Conservation (phyloP, 2,113 vertebrate species). For the Clinocottus analis region DNA sequence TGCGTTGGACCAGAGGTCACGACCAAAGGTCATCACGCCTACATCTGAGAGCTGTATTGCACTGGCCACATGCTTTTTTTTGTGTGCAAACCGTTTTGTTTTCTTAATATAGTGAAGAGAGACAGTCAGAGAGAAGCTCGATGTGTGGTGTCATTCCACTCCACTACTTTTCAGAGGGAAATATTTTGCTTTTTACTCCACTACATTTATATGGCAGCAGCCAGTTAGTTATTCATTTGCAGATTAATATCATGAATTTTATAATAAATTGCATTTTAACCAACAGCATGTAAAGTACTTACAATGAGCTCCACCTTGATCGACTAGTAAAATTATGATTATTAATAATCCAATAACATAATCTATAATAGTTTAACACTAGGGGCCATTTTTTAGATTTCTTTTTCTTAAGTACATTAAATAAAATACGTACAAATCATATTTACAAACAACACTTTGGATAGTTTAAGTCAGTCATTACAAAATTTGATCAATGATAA, state of each 20-base stretch:
- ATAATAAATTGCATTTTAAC: not conserved
- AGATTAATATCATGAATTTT: not conserved
- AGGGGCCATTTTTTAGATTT: not conserved
- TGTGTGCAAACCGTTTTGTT: not conserved
- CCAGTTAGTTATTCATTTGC: not conserved
- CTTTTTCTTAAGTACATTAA: not conserved
- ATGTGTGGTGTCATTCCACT: slow-evolving; percentile 10
- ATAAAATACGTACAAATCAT: not conserved
- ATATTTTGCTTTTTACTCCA: not conserved
- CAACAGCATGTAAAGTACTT: not conserved
- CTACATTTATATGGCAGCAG: not conserved
- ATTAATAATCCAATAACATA: not conserved
- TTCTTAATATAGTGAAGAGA: not conserved
- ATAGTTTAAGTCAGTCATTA: not conserved
- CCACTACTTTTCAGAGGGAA: not conserved
- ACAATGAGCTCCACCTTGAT: not conserved
- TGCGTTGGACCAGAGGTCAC: not conserved
- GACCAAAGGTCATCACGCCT: not conserved
- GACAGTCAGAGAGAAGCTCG: slow-evolving; percentile 43
- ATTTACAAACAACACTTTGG: not conserved
- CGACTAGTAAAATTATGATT: not conserved
- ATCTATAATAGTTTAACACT: not conserved
- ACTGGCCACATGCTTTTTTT: not conserved
- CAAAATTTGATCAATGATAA: not conserved
- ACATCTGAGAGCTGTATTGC: not conserved